Base-by-base conservation (phyloP, 2,888 invertebrate genomes). In the Andrena camellia region DNA sequence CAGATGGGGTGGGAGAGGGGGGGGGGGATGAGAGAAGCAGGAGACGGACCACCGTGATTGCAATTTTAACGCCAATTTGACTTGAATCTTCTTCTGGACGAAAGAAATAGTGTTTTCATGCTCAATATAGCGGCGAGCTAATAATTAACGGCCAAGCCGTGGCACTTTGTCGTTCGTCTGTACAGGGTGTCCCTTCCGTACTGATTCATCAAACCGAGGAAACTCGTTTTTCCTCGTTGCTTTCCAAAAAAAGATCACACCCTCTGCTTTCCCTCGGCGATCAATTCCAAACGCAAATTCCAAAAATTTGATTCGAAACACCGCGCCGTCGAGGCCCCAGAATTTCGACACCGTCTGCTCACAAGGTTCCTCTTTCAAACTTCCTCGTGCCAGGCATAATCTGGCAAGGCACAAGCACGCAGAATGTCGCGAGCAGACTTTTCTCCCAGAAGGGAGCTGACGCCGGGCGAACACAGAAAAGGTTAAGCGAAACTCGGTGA, bases 1-100 rank as follows among this genome's bases (percentile, higher is more conserved):
- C 48, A 71, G 73, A 50, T 62, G 62, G 66, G 59, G 72, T 59
- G 73, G 69, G 71, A 63, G 71, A 72, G 75, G 76, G 62, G 72
- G 48, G 50, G 20, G 20, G 68, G 76, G 76, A 73, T 76, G 83
- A 76, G 77, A 84, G 86, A 91, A 42, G 91, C 92, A 81, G 81
- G 80, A 84, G 82, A 86, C 89, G 88, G 93, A 93, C 94, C 94
- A 94, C 94, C 94, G 87, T 91, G 93, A 93, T 93, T 93, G 93
- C 93, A 94, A 94, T 94, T 94, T 94, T 93, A 93, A 93, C 93
- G 94, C 91, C 93, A 93, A 93, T 93, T 94, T 93, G 90, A 93
- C 93, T 91, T 90, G 93, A 92, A 93, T 93, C 92, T 92, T 92
- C 88, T 88, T 88, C 86, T 85, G 87, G 83, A 86, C 89, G 90